Conservation (phyloP, 1,140 invertebrate genomes). For the Teleopsis dalmanni region DNA sequence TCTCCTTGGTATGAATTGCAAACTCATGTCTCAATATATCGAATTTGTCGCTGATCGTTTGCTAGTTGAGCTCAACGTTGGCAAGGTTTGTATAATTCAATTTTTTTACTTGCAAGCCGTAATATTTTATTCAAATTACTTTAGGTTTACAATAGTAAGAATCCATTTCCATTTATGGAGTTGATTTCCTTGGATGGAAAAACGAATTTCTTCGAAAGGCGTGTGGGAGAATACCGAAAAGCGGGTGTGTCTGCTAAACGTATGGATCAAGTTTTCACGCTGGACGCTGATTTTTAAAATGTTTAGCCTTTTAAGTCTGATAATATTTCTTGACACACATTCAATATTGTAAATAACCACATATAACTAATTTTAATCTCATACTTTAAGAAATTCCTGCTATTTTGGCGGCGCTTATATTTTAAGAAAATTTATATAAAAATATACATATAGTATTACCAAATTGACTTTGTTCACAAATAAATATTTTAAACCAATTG, state of each 20-base stretch:
- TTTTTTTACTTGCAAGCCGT: slow-evolving; percentile 10
- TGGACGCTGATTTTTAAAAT: slow-evolving; percentile 81
- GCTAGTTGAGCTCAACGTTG: slow-evolving; percentile 77
- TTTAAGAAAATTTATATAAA: no score
- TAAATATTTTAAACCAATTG: no score
- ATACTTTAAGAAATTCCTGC: no score
- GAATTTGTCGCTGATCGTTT: slow-evolving; percentile 98
- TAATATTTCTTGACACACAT: no score
- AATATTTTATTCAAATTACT: slow-evolving; percentile 32
- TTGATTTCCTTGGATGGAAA: slow-evolving; percentile 97
- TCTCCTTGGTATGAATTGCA: slow-evolving; percentile 97
- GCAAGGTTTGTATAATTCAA: slow-evolving; percentile 68
- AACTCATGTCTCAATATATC: slow-evolving; percentile 93
- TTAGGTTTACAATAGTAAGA: slow-evolving; percentile 82
- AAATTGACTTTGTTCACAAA: no score
- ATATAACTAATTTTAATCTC: neutral
- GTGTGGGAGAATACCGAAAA: slow-evolving; percentile 98
- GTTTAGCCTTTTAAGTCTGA: no score
- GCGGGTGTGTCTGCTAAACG: slow-evolving; percentile 77
- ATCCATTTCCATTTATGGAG: slow-evolving; percentile 99
- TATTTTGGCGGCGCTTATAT: no score
- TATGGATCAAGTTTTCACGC: slow-evolving; percentile 65
- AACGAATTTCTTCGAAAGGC: slow-evolving; percentile 99
- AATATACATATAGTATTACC: no score
- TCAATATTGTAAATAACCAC: neutral